These are phyloP conservation scores for Leptobrachium leishanense DNA, from an alignment of 2,113 vertebrate genomes.

Conservation along the genomic window DNA sequence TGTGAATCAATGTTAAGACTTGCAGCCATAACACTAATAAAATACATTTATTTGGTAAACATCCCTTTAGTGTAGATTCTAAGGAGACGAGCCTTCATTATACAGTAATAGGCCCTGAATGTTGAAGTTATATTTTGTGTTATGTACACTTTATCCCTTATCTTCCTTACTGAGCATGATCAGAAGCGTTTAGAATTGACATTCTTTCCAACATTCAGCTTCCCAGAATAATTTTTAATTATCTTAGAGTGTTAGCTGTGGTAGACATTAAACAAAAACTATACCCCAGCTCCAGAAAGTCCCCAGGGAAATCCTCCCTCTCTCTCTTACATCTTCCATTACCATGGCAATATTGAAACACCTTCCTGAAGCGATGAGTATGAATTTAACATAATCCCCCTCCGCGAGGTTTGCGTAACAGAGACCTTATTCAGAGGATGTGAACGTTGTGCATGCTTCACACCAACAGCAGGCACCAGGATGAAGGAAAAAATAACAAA, in stretches of 20 bases:
- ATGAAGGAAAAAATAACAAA: too few relatives aligned
- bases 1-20: too few relatives aligned
- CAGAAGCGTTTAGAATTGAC: too few relatives aligned
- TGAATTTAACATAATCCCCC: slow-evolving; percentile 18
- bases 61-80: too few relatives aligned
- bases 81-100: too few relatives aligned
- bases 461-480: too few relatives aligned
- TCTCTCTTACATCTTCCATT: slow-evolving; percentile 35
- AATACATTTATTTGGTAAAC: too few relatives aligned
- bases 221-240: neutral
- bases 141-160: neutral
- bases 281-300: neutral
- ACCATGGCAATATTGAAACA: slow-evolving; percentile 34
- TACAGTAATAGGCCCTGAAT: too few relatives aligned
- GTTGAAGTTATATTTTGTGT: too few relatives aligned
- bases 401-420: slow-evolving; percentile 4
- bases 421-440: slow-evolving; percentile 20
- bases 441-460: too few relatives aligned
- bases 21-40: too few relatives aligned
- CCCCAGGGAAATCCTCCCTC: slow-evolving; percentile 30
- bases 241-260: neutral
- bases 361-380: slow-evolving; percentile 11
- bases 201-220: neutral
- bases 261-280: neutral
- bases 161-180: too few relatives aligned